phyloP scores from a whole-genome alignment of 2,888 invertebrate genomes.

The Camptogramma bilineatum region DNA sequence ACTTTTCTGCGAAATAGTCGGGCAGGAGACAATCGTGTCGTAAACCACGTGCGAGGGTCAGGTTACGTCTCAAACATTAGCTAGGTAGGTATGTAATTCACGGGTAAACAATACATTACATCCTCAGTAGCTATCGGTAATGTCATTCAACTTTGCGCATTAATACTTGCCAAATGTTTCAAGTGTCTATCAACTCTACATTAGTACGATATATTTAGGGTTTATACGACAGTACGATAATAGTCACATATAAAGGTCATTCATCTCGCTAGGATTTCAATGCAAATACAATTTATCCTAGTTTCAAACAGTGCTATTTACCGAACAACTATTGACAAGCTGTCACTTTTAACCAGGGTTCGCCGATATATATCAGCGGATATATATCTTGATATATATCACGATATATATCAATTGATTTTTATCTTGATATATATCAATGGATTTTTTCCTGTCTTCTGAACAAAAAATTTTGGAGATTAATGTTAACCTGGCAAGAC shows the following conservation, averaged over 20 bases:
- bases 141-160: constrained; percentile 48
- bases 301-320: constrained; percentile 20
- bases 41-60: constrained; percentile 53
- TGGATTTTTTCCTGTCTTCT: too few relatives aligned
- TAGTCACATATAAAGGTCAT: constrained; percentile 13
- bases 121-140: constrained; percentile 36
- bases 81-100: constrained; percentile 33
- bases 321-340: constrained; percentile 38
- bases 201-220: background rate
- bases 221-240: background rate
- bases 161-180: constrained; percentile 1
- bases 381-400: too few relatives aligned
- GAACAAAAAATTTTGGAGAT: too few relatives aligned
- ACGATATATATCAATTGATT: too few relatives aligned
- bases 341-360: constrained; percentile 56
- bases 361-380: too few relatives aligned
- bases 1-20: constrained; percentile 63
- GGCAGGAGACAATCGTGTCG: constrained; percentile 61
- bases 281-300: constrained; percentile 23
- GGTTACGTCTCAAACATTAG: constrained; percentile 47
- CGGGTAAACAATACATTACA: constrained; percentile 33
- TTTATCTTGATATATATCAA: too few relatives aligned
- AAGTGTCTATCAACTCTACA: background rate
- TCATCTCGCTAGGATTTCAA: constrained; percentile 13
- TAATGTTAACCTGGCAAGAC: too few relatives aligned